Base-by-base conservation (phyloP, 2,797 vertebrate genomes). In the Pseudotriccus pelzelni region DNA sequence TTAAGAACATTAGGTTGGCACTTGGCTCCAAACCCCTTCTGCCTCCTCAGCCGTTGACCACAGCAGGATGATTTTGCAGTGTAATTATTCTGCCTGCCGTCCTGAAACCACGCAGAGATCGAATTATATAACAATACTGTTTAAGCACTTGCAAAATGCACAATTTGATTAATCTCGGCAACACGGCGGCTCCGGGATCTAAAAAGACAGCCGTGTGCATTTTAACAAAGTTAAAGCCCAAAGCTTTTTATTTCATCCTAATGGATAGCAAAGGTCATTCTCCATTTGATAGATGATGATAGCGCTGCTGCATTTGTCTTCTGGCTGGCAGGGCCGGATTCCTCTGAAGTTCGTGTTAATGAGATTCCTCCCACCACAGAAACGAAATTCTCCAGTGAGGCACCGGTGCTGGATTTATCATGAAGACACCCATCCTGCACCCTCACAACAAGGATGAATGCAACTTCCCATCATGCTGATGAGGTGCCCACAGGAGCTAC, bases 261-360 rank as follows among this genome's bases (percentile, higher is more conserved):
- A 94, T 77, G 88, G 96, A 93, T 95, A 94, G 84, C 96, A 97
- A 96, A 97, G 97, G 96, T 96, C 93, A 47, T 74, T 93, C 64
- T 74, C 73, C 55, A 30, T 73, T 90, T 98, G 97, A 97, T 97
- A 95, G 97, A 97, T 94, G 96, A 87, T 68, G 20, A n/a, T 69
- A 46, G 68, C 6, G 2, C 63, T 30, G 73, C 66, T 79, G 78
- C 95, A 96, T 98, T 97, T 97, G 93, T 98, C 97, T 97, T 81
- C 34, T 89, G 85, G 39, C 93, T 97, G 96, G 95, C 96, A 92
- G 79, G 14, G 52, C 75, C 86, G 79, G 85, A 70, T 96, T 92
- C 77, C 85, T 97, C 89, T 96, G 93, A 89, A 96, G 86, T 85
- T 89, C 0, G 22, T 95, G 93, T 89, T 97, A 97, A 97, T 91